phyloP scores from a whole-genome alignment of 2,888 invertebrate species.

The Erannis defoliaria region DNA sequence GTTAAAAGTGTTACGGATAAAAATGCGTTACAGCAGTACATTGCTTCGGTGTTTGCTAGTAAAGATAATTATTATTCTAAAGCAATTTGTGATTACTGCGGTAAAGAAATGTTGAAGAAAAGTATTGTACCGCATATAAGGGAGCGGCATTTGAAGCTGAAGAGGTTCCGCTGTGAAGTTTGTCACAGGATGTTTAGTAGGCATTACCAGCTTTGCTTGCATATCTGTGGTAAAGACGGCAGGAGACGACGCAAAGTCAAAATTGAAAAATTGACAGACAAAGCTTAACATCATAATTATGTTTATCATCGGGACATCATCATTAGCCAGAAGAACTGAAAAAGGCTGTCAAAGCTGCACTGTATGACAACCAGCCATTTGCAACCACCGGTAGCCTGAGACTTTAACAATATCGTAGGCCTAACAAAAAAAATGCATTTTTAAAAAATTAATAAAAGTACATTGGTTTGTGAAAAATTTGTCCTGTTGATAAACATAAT shows the following conservation, averaged over 20 bases:
- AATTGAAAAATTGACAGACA: not conserved
- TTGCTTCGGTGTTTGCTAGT: conserved; percentile 55
- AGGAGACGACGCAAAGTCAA: conserved; percentile 37
- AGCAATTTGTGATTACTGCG: conserved; percentile 73
- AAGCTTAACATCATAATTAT: not conserved
- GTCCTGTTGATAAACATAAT: too few species aligned
- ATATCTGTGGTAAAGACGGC: conserved; percentile 56
- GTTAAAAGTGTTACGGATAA: conserved; percentile 27
- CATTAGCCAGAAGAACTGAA: too few species aligned
- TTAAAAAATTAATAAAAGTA: too few species aligned
- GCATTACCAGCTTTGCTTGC: conserved; percentile 66
- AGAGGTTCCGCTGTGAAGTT: conserved; percentile 59
- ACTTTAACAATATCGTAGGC: too few species aligned
- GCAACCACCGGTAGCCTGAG: too few species aligned
- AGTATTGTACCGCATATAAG: conserved; percentile 68
- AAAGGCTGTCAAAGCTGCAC: too few species aligned
- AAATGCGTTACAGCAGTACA: conserved; percentile 47
- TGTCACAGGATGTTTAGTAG: conserved; percentile 61
- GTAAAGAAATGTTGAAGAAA: conserved; percentile 76
- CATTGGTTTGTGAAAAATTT: too few species aligned
- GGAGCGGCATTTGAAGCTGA: conserved; percentile 66
- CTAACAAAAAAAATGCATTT: too few species aligned
- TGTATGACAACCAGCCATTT: too few species aligned
- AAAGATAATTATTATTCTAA: conserved; percentile 62
- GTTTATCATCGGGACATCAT: too few species aligned